Evolutionary conservation across 1,140 invertebrate genomes (phyloP).

Genomic region (Lethrus apterus): DNA sequence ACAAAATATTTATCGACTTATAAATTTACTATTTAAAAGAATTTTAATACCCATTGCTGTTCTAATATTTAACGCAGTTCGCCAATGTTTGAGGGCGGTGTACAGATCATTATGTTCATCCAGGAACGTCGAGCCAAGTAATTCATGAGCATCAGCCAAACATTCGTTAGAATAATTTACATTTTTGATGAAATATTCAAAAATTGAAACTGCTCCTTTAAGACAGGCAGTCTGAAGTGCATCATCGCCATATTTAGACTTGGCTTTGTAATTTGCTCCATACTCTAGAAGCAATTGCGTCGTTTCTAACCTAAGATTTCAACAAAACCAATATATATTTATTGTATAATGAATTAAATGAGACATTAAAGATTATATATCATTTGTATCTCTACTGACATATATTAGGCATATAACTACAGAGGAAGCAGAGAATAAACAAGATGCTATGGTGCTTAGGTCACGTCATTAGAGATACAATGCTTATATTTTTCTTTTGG

Average conservation of each 20-base stretch:
- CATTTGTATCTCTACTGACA: too few species aligned
- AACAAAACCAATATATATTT: too few species aligned
- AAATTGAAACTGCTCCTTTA: constrained; percentile 77
- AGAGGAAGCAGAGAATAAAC: too few species aligned
- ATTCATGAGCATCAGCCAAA: constrained; percentile 74
- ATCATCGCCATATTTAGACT: constrained; percentile 80
- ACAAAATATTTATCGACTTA: constrained; percentile 5
- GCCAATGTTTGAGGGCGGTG: constrained; percentile 59
- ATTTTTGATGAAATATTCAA: constrained; percentile 62
- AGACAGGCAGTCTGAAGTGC: constrained; percentile 84
- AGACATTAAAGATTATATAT: too few species aligned
- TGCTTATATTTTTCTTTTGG: too few species aligned
- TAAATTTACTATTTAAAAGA: too few species aligned
- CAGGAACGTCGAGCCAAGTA: constrained; percentile 76
- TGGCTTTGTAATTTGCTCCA: constrained; percentile 70
- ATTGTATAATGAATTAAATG: too few species aligned
- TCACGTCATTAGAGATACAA: too few species aligned
- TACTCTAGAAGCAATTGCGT: constrained; percentile 71
- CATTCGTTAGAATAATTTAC: constrained; percentile 57
- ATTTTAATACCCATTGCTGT: neutral
- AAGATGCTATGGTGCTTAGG: too few species aligned
- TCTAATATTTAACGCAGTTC: constrained; percentile 54
- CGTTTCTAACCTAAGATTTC: constrained; percentile 67
- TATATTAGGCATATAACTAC: too few species aligned
- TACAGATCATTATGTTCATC: constrained; percentile 73